phyloP scores from a whole-genome alignment of 2,888 invertebrate genomes.

The Pseudococcus jackbeardsleyi region DNA sequence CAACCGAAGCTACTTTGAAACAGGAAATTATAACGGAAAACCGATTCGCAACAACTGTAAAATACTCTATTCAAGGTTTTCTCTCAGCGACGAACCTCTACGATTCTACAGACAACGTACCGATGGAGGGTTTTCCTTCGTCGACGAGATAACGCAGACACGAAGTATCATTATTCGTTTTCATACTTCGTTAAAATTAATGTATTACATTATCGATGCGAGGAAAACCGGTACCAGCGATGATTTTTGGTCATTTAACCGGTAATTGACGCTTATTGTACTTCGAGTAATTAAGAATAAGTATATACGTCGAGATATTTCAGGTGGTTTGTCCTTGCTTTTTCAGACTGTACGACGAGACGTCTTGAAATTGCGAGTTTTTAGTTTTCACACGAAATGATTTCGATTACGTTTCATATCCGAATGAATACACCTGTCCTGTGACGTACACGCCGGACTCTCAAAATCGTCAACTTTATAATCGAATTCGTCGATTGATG shows the following conservation, averaged over 20 bases:
- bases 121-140: neutral
- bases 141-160: neutral
- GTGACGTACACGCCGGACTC: too few relatives aligned
- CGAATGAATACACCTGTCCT: neutral
- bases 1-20: neutral
- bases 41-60: slow-evolving; percentile 30
- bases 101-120: neutral
- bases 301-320: neutral
- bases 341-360: neutral
- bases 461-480: too few relatives aligned
- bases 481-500: too few relatives aligned
- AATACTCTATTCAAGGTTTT: slow-evolving; percentile 31
- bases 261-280: slow-evolving; percentile 9
- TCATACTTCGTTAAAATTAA: slow-evolving; percentile 32
- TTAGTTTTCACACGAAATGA: neutral
- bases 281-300: neutral
- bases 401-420: neutral
- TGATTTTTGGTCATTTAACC: neutral
- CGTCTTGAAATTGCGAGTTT: neutral
- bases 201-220: neutral
- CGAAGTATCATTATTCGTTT: neutral
- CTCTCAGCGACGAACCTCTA: neutral
- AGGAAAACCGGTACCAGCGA: neutral
- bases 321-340: slow-evolving; percentile 14
- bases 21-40: slow-evolving; percentile 44